Base-by-base conservation (phyloP, 2,113 vertebrate species). In the Cinclus cinclus region DNA sequence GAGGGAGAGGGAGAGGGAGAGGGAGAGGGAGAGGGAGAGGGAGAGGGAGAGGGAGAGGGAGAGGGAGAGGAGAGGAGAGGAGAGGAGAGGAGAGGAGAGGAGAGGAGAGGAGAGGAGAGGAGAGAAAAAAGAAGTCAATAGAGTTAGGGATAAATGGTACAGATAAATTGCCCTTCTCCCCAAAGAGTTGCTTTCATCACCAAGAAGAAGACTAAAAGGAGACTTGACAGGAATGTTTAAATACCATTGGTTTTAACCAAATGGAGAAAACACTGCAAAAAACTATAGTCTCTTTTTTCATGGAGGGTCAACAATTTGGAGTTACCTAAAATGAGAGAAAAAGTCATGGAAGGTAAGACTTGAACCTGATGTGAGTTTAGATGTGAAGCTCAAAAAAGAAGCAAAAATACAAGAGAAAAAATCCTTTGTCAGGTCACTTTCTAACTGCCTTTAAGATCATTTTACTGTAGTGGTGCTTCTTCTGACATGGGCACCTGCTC, bases 401-500 rank as follows among this genome's bases (percentile, higher is more conserved):
- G 3, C 0, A 56, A 82, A 91, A 80, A n/a, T 5, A n/a, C 1
- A 21, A 39, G 50, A 25, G 10, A 22, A 13, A 30, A 30, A 37
- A 18, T 49, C 15, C 23, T 76, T 71, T 60, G 21, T 65, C 31
- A n/a, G 37, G 75, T 88, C 49, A 73, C 11, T 49, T 79, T 80
- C 35, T 76, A 73, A 23, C 16, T 73, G 39, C 46, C 37, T 30
- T 80, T 75, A 69, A 85, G 41, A 63, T 80, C 41, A 62, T 82
- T 85, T 58, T 80, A 21, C 74, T 5, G 2, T 80, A 88, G 47
- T 5, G 9, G n/a, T 33, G 4, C 6, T 3, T 68, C 41, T 90
- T 93, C 76, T 93, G 63, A 83, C 70, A 46, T 42, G 50, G 42
- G 77, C 68, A 90, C 47, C 52, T 89, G 83, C n/a, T 67, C 52